A percentile compares a stretch with the other conserved stretches of the same genome.
Evolutionary conservation across 2,797 vertebrate species (phyloP).

Genomic region (Dryobates pubescens): DNA sequence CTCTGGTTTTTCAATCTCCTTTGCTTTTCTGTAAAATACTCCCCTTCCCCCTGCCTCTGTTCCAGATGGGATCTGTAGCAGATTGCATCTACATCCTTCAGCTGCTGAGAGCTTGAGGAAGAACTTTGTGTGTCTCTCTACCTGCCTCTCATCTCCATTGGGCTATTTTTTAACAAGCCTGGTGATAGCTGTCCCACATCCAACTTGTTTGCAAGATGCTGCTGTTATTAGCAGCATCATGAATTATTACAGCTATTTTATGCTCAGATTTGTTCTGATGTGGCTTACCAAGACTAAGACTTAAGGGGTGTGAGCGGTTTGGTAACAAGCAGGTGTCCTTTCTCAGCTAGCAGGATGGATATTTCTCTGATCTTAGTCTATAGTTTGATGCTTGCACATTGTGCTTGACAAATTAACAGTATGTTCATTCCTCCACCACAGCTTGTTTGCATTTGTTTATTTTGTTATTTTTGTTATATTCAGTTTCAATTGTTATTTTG

Average conservation of each 20-base stretch:
- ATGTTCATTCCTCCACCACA: background rate
- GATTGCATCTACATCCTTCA: background rate
- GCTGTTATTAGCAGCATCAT: background rate
- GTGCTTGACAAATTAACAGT: conserved; percentile 14
- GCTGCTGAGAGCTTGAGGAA: background rate
- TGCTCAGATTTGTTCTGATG: background rate
- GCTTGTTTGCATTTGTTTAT: conserved; percentile 17
- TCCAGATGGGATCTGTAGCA: background rate
- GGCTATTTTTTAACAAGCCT: background rate
- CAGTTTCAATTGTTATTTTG: conserved; percentile 23
- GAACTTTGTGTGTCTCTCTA: background rate
- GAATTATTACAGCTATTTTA: background rate
- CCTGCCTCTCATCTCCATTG: background rate
- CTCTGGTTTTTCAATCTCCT: background rate
- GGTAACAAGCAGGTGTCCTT: conserved; percentile 12
- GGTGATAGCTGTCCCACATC: background rate
- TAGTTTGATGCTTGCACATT: background rate
- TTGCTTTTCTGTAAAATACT: background rate
- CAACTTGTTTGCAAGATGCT: background rate
- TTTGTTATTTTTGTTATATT: conserved; percentile 28
- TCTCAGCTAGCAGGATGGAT: background rate
- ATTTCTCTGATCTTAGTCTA: background rate
- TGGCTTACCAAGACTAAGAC: background rate
- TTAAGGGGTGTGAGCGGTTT: background rate
- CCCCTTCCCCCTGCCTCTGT: background rate